These are phyloP conservation scores for Psittacula cyanocephala DNA, from an alignment of 2,113 vertebrate genomes.

Conservation along the genomic window DNA sequence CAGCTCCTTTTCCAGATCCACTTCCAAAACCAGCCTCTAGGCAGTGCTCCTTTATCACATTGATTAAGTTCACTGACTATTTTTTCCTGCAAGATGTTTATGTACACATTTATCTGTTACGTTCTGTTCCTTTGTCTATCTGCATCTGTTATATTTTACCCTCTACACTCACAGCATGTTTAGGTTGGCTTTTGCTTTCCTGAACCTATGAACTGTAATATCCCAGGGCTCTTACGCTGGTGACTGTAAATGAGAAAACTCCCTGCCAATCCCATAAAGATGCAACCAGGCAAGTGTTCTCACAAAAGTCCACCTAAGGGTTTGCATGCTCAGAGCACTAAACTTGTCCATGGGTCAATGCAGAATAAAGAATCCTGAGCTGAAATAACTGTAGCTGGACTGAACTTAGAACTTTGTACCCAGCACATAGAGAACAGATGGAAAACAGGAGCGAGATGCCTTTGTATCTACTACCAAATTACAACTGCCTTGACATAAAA, in stretches of 20 bases:
- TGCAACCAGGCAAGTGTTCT: neutral
- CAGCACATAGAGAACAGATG: neutral
- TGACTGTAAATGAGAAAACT: neutral
- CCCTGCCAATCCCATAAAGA: neutral
- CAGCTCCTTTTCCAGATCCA: neutral
- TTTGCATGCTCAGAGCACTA: neutral
- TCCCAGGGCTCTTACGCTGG: neutral
- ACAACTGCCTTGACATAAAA: neutral
- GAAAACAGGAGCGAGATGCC: neutral
- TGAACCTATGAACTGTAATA: neutral
- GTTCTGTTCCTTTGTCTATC: neutral
- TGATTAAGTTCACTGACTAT: neutral
- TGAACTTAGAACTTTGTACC: neutral
- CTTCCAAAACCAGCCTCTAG: neutral
- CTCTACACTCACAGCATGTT: neutral
- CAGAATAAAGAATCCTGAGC: neutral
- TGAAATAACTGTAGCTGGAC: neutral
- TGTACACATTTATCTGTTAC: neutral
- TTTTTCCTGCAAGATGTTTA: neutral
- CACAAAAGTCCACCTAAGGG: neutral
- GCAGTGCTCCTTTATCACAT: neutral
- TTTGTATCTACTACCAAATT: neutral
- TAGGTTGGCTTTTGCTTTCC: neutral
- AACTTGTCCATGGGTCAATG: neutral
- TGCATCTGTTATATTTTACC: neutral